Evolutionary conservation across 2,888 invertebrate genomes (phyloP), one percentile per base, ranked within the genome.

Genomic region (Aleiodes leptofemur): DNA sequence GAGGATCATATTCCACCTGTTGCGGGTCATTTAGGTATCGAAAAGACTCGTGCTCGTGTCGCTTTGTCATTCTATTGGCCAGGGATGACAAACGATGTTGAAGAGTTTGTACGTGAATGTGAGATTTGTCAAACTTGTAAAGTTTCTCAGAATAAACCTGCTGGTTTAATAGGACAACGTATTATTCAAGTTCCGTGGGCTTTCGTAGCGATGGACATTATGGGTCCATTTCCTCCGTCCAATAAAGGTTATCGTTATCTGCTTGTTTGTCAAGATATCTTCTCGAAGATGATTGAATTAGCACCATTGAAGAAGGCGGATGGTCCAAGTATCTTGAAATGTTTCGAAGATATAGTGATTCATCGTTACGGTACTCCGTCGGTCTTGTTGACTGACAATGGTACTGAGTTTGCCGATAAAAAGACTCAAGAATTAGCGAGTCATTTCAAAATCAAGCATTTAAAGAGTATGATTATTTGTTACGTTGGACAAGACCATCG

Each of bases 381-480:
- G n/a, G 34, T 78, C 0, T 6, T 80, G 5, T 38, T 78, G 1
- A 76, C 76, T 14, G 79, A 81, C 56, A 81, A 81, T 43, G 80
- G 80, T 0, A 69, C 76, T 0, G 80, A 82, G 53, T 81, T 77
- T 4, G 53, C 66, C 0, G 79, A 80, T 31, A 61, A 72, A 4
- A 23, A 76, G 5, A 57, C 82, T 7, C 55, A 48, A 0, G 48
- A 75, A 0, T 16, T 76, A 0, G 31, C 73, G 0, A 29, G 57
- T 8, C 64, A 72, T 14, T 56, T 73, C n/a, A 73, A 75, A 0
- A 69, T 81, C 5, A 53, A 61, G 34, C 34, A 34, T 34, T 11
- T 82, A 7, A 79, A 79, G n/a, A 78, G 77, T 4, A 82, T 83
- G 79, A 76, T 82, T 4, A 59, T 59, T 9, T 59, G 31, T 59